These are phyloP conservation scores for Delphinus delphis DNA, from an alignment of 2,113 vertebrate species.

Conservation along the genomic window DNA sequence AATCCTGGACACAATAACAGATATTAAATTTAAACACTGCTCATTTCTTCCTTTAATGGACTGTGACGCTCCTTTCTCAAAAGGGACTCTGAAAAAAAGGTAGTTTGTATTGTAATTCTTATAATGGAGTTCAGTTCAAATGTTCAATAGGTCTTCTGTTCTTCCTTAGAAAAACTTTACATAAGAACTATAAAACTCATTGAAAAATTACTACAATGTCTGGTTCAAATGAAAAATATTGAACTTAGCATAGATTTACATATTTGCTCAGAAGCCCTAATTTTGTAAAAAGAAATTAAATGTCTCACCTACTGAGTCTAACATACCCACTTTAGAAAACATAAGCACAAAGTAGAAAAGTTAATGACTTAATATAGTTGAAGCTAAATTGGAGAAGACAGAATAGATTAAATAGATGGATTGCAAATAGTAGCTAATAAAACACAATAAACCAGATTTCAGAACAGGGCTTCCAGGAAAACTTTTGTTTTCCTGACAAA, in stretches of 20 bases:
- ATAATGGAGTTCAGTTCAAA: not conserved
- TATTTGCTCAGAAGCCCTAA: not conserved
- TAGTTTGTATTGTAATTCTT: not conserved
- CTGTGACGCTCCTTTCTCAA: not conserved
- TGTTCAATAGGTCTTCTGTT: conserved; percentile 11
- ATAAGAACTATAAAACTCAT: not conserved
- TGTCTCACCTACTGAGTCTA: not conserved
- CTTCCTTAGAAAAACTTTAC: not conserved
- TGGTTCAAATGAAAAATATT: conserved; percentile 50
- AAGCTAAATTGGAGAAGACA: not conserved
- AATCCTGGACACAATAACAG: not conserved
- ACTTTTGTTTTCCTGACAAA: not conserved
- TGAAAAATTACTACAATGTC: conserved; percentile 22
- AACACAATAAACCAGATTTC: not conserved
- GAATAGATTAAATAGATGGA: not conserved
- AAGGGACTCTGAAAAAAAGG: not conserved
- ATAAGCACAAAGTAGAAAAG: not conserved
- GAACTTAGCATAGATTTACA: conserved; percentile 1
- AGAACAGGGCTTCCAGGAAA: not conserved
- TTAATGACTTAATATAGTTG: not conserved
- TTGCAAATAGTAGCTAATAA: not conserved
- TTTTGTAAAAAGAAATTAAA: conserved; percentile 11
- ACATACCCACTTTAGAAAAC: not conserved
- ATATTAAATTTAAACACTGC: not conserved
- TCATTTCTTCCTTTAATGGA: not conserved